Evolutionary conservation across 1,140 invertebrate genomes (phyloP).

Genomic region (Atta cephalotes): DNA sequence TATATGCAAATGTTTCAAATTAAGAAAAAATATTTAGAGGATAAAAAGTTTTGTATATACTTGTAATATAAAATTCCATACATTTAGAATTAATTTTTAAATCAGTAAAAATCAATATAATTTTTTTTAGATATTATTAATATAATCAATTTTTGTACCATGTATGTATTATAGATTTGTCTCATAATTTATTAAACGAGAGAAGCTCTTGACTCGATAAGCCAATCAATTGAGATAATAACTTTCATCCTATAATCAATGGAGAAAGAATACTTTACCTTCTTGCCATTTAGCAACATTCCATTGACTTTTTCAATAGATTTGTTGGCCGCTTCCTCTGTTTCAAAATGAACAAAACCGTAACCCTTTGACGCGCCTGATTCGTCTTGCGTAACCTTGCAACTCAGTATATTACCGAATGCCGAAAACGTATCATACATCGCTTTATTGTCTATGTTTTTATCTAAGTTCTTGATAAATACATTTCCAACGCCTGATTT

Average conservation of each 20-base stretch:
- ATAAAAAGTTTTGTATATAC: too few relatives aligned
- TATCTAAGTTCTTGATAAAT: constrained; percentile 99
- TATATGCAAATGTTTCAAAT: too few relatives aligned
- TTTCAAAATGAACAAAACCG: constrained; percentile 99
- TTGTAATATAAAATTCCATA: too few relatives aligned
- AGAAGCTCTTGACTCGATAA: neutral
- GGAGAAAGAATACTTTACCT: constrained; percentile 80
- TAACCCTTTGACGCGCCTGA: constrained; percentile 98
- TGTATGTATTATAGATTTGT: too few relatives aligned
- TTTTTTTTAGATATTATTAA: too few relatives aligned
- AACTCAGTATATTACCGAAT: constrained; percentile 99
- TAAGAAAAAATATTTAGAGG: too few relatives aligned
- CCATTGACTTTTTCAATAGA: constrained; percentile 99
- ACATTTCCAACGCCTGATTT: constrained; percentile 99
- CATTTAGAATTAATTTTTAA: too few relatives aligned
- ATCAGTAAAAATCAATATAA: too few relatives aligned
- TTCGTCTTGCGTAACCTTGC: constrained; percentile 99
- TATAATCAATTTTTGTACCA: too few relatives aligned
- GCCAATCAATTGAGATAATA: neutral
- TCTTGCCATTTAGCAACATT: constrained; percentile 97
- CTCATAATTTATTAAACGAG: too few relatives aligned
- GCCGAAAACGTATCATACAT: constrained; percentile 99
- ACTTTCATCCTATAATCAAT: neutral
- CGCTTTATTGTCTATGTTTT: constrained; percentile 99
- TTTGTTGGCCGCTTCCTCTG: constrained; percentile 98